These are phyloP conservation scores for Megalops cyprinoides DNA, from an alignment of 2,797 vertebrate species.

Conservation along the genomic window DNA sequence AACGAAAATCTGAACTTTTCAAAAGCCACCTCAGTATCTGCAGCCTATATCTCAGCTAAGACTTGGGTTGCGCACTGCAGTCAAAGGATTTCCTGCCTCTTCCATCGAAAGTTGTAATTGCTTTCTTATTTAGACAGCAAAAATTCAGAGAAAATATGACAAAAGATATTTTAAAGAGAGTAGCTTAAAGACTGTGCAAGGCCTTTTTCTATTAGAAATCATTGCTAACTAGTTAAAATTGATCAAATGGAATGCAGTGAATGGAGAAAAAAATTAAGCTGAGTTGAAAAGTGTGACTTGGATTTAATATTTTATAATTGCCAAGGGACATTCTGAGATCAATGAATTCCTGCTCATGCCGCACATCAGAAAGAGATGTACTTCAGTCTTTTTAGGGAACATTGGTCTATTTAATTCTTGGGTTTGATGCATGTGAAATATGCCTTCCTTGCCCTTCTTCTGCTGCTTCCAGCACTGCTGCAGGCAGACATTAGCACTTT, in stretches of 20 bases:
- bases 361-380: constrained; percentile 89
- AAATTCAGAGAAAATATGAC: constrained; percentile 5
- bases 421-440: constrained; percentile 88
- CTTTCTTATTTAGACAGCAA: constrained; percentile 27
- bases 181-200: constrained; percentile 31
- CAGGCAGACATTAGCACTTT: constrained; percentile 82
- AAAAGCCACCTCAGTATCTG: no score
- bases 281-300: constrained; percentile 88
- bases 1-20: no score
- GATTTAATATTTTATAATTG: constrained; percentile 94
- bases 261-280: constrained; percentile 81
- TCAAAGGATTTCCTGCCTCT: neutral
- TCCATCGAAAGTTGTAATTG: neutral
- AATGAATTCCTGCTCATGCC: constrained; percentile 87
- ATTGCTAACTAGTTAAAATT: constrained; percentile 84
- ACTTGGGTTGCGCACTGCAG: neutral
- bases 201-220: constrained; percentile 71
- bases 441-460: constrained; percentile 79
- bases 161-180: constrained; percentile 59
- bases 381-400: constrained; percentile 87
- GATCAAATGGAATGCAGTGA: constrained; percentile 84
- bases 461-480: constrained; percentile 65
- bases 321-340: constrained; percentile 90
- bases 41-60: neutral
- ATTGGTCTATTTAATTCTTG: constrained; percentile 87